phyloP scores from a whole-genome alignment of 2,888 invertebrate genomes.

The Lobophora halterata region DNA sequence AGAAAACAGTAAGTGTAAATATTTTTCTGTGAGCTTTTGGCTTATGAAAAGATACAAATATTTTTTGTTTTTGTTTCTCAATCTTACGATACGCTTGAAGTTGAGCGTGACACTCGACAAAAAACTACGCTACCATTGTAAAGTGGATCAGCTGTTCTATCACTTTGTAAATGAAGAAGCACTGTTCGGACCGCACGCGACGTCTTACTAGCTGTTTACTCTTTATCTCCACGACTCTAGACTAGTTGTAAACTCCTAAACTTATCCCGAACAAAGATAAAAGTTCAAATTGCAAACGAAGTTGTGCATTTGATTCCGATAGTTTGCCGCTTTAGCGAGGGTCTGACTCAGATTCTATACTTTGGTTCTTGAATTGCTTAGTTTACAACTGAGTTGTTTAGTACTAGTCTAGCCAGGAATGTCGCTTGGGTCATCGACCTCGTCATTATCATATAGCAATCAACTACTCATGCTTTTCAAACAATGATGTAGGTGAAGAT shows the following conservation, averaged over 20 bases:
- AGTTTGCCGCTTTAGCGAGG: conserved; percentile 18
- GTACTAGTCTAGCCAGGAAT: no score
- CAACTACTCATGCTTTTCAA: no score
- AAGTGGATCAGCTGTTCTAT: conserved; percentile 8
- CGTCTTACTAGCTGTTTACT: conserved; percentile 29
- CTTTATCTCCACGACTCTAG: conserved; percentile 20
- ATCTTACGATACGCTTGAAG: no score
- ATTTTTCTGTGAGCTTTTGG: no score
- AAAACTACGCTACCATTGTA: neutral
- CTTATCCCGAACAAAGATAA: conserved; percentile 28
- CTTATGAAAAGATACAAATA: no score
- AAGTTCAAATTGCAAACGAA: conserved; percentile 32
- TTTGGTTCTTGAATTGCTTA: neutral
- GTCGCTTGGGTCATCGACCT: no score
- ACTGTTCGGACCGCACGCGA: conserved; percentile 21
- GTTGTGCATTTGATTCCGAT: conserved; percentile 27
- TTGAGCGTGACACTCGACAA: neutral
- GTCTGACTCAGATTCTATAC: conserved; percentile 14
- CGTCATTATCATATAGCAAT: no score
- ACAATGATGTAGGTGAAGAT: no score
- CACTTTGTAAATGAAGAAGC: conserved; percentile 8
- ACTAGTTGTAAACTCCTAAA: conserved; percentile 25
- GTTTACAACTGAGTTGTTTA: conserved; percentile 4
- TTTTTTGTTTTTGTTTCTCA: no score
- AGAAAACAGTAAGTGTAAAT: no score